Base-by-base conservation (phyloP, 2,113 vertebrate genomes). In the Micronisus gabar region DNA sequence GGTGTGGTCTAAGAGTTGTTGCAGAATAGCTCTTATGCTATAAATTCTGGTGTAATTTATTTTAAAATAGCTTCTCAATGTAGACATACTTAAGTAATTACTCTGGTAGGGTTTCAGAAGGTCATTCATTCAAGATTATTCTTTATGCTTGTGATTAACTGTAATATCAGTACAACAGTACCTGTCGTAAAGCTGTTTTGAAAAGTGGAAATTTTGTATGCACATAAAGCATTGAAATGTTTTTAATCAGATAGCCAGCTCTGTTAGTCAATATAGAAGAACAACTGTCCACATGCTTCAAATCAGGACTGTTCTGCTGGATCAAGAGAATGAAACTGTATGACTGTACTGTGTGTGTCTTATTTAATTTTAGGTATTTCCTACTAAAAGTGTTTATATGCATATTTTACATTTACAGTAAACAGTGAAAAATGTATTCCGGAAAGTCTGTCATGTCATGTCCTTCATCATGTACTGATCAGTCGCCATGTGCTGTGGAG, bases 401-500 rank as follows among this genome's bases (percentile, higher is more conserved):
- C 3, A 0, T 66, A 43, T 20, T 67, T 71, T 75, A 25, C 14
- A 26, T 75, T 75, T 61, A 27, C 43, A 73, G 43, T 65, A 61
- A 75, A 81, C 19, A 75, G 13, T 50, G 29, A 78, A 89, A 83
- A 86, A 70, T 19, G 1, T 19, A 9, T 76, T 86, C 86, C 36
- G 76, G 18, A 13, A 70, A 47, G 30, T 70, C 30, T 78, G 8
- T 38, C 53, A 55, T 55, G 53, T 55, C 53, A 19, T 55, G 53
- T 58, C 41, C 30, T 81, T 74, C 3, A 1, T 81, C 40, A 21
- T 4, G 4, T 40, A 13, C 41, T 66, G 40, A 34, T 61, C 26
- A 17, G 5, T 18, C 2, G 1, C 22, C 0, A 0, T 16, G 23
- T 61, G 48, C 59, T 73, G 10, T 70, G 65, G 40, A 85, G 48